These are phyloP conservation scores for Bambusicola thoracicus DNA, from an alignment of 2,113 vertebrate species.

Conservation along the genomic window DNA sequence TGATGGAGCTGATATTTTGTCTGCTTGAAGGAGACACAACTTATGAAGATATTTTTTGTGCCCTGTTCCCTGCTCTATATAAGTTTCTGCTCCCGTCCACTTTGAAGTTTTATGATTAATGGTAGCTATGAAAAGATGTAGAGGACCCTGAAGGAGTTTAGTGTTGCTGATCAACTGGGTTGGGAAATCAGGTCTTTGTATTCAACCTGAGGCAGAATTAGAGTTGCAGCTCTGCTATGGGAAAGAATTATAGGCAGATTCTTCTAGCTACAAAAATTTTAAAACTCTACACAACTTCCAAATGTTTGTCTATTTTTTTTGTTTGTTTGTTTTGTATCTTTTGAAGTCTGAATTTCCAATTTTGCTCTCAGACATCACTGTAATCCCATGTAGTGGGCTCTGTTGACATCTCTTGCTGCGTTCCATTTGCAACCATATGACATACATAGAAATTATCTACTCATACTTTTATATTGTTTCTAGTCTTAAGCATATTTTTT, in stretches of 20 bases:
- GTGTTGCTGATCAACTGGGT: not conserved
- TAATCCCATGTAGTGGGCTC: not conserved
- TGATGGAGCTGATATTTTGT: not conserved
- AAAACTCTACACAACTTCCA: not conserved
- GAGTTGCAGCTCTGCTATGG: not conserved
- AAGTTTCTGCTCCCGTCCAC: not conserved
- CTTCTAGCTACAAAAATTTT: not conserved
- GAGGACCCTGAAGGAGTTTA: not conserved
- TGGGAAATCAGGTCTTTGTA: not conserved
- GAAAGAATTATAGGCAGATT: not conserved
- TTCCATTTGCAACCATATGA: constrained; percentile 19
- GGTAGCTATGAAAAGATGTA: not conserved
- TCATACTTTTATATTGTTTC: not conserved
- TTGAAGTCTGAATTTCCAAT: not conserved
- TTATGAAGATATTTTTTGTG: not conserved
- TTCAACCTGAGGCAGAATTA: not conserved
- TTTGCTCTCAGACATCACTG: not conserved
- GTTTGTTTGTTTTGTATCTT: not conserved
- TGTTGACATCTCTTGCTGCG: constrained; percentile 6
- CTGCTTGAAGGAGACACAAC: not conserved
- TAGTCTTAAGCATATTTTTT: not conserved
- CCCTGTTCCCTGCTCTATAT: not conserved
- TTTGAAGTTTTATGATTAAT: not conserved
- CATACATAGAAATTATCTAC: constrained; percentile 7
- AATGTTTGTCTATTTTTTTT: not conserved